Conservation (phyloP, 2,113 vertebrate species). For the Rhegmatorhina hoffmannsi region DNA sequence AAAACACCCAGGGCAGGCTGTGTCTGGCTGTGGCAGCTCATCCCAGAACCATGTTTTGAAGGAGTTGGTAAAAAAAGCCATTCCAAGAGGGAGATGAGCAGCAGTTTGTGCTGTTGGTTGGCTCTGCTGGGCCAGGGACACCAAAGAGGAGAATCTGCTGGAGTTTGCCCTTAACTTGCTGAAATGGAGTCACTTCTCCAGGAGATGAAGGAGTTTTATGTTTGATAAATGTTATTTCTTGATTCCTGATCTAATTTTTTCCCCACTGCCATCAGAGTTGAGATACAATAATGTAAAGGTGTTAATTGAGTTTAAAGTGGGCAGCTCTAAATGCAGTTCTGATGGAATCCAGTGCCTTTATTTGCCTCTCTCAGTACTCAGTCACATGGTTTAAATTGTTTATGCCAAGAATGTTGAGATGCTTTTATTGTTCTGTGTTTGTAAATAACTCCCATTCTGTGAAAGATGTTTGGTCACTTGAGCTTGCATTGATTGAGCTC, state of each 20-base stretch:
- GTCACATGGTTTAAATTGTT: fast-evolving
- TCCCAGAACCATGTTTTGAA: not conserved
- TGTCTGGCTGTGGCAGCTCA: not conserved
- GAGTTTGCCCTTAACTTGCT: not conserved
- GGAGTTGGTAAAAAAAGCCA: not conserved
- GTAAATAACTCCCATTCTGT: not conserved
- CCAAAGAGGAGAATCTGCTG: not conserved
- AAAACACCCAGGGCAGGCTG: not conserved
- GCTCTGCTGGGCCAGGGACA: not conserved
- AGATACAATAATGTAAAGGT: not conserved
- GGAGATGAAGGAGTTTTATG: not conserved
- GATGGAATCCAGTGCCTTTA: not conserved
- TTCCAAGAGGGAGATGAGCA: not conserved
- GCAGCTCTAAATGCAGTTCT: not conserved
- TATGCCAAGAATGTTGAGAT: fast-evolving
- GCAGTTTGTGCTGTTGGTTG: not conserved
- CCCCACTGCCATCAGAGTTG: not conserved
- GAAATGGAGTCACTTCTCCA: not conserved
- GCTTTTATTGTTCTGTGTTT: not conserved
- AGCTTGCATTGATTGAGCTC: conserved; percentile 14
- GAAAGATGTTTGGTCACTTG: not conserved
- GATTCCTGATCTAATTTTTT: not conserved
- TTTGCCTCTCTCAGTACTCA: not conserved
- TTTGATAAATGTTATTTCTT: not conserved
- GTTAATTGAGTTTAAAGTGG: not conserved